Evolutionary conservation across 1,140 invertebrate genomes (phyloP), one percentile per base, ranked within the genome.

Genomic region (Elymnias hypermnestra): DNA sequence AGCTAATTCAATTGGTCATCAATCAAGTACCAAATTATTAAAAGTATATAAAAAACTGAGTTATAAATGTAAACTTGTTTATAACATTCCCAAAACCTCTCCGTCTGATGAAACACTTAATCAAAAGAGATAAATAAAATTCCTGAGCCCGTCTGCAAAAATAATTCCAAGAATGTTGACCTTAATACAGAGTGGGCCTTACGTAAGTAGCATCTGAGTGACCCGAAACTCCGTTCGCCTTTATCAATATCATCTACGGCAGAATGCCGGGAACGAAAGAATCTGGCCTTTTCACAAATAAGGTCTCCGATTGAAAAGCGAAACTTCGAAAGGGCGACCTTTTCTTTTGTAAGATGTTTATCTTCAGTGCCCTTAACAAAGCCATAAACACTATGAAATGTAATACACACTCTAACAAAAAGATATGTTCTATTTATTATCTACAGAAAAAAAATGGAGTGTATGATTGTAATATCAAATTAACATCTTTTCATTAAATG

Each of bases 211-310:
- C 26, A 29, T 12, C 26, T 13, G 26, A 29, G 9, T 29, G 26
- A 29, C 26, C 26, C 26, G 3, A 29, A 29, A 29, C 26, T 29
- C 3, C 2, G 26, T 4, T 1, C 9, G 26, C 26, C 26, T 29
- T 29, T 29, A 29, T 29, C 26, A 29, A 29, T 29, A 29, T 29
- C 26, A 29, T 29, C 10, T 29, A 29, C 26, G 26, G 26, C 7
- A 29, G 26, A 29, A 29, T 29, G 26, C 26, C 9, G 26, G 26
- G 9, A 29, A 13, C 26, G 26, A 29, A 29, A 29, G 26, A 29
- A 29, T 29, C 26, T 29, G 26, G 26, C 26, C 26, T 29, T 29
- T 29, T 10, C 26, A 29, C 26, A 29, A 29, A 29, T 29, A 29
- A 29, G 26, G 26, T 29, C 26, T 12, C 26, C 9, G 26, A 29